A percentile compares a stretch with the other conserved stretches of the same genome.
phyloP scores from a whole-genome alignment of 2,888 invertebrate genomes.

The Protodeltote pygarga region DNA sequence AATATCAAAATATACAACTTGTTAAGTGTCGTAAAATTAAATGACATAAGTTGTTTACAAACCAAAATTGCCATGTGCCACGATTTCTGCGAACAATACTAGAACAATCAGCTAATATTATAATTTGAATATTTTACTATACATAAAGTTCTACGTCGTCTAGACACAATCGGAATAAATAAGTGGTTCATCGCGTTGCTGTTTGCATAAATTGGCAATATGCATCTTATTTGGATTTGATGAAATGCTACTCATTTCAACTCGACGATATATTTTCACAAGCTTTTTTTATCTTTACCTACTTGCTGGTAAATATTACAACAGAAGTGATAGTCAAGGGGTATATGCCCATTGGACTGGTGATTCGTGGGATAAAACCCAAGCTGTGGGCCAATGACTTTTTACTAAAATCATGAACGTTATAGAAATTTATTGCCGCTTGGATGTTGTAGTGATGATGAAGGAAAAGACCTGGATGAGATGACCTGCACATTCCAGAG shows the following conservation, averaged over 20 bases:
- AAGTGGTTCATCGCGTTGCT: constrained; percentile 36
- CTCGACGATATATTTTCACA: no score
- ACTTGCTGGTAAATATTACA: no score
- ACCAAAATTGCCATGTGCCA: constrained; percentile 6
- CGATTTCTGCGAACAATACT: constrained; percentile 16
- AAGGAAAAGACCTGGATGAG: no score
- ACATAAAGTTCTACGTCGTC: constrained; percentile 37
- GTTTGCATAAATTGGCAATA: constrained; percentile 26
- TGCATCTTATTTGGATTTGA: constrained; percentile 4
- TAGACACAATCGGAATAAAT: constrained; percentile 48
- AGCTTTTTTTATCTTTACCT: no score
- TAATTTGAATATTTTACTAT: constrained; percentile 16
- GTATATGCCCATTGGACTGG: no score
- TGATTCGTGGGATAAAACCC: no score
- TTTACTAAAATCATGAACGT: no score
- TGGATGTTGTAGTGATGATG: no score
- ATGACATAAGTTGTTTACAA: constrained; percentile 24
- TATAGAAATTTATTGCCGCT: no score
- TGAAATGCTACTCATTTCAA: constrained; percentile 9
- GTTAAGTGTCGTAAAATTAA: constrained; percentile 32
- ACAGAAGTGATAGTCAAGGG: no score
- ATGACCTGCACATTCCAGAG: no score
- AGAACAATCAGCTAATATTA: constrained; percentile 29
- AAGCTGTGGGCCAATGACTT: no score
- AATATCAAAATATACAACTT: constrained; percentile 19